Conservation (phyloP, 2,888 invertebrate species). For the Hyposoter dolosus region DNA sequence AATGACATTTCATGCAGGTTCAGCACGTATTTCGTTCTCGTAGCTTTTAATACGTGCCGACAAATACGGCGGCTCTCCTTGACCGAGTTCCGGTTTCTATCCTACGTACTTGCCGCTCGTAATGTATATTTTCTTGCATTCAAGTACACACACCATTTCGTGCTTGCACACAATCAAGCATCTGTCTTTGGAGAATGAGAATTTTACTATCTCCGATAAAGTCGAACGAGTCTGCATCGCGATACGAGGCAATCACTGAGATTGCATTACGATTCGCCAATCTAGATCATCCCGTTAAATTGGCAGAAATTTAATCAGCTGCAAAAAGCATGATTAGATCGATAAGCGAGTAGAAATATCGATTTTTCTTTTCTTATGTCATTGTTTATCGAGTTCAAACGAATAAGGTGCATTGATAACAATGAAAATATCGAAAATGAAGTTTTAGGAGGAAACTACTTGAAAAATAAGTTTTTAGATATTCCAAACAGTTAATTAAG, state of each 20-base stretch:
- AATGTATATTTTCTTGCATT: slow-evolving; percentile 38
- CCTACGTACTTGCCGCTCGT: slow-evolving; percentile 6
- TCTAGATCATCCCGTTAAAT: slow-evolving; percentile 34
- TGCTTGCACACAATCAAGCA: slow-evolving; percentile 38
- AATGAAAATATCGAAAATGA: neutral
- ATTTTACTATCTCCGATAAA: slow-evolving; percentile 51
- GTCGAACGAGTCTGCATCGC: slow-evolving; percentile 2
- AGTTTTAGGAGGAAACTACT: neutral
- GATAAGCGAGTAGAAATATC: neutral
- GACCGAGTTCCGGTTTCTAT: slow-evolving; percentile 57
- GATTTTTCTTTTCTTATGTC: neutral
- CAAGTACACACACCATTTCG: slow-evolving; percentile 25
- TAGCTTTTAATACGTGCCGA: slow-evolving; percentile 55
- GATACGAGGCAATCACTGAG: neutral
- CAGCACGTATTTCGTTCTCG: slow-evolving; percentile 24
- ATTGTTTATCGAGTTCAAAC: neutral
- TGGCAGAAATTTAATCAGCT: neutral
- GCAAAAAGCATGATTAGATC: neutral
- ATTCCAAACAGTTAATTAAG: neutral
- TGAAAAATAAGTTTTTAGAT: neutral
- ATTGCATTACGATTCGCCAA: slow-evolving; percentile 56
- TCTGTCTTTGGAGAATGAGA: slow-evolving; percentile 13
- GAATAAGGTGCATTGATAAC: neutral
- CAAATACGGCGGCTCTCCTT: slow-evolving; percentile 67
- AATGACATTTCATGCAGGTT: slow-evolving; percentile 9